Base-by-base conservation (phyloP, 1,140 invertebrate genomes). In the Akabosia matsudoensis region DNA sequence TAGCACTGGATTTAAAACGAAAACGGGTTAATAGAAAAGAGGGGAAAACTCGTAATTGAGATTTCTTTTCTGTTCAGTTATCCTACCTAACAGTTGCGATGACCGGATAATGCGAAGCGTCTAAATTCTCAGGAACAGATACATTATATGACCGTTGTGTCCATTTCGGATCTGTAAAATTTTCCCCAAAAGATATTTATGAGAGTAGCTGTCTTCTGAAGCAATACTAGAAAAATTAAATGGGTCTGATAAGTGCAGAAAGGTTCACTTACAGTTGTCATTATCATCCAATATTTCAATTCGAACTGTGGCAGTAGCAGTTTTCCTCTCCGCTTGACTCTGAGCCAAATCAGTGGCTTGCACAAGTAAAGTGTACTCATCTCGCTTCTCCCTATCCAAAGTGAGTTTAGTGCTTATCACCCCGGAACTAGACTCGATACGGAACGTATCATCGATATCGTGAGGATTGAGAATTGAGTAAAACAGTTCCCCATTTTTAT, bases 141-240 rank as follows among this genome's bases (percentile, higher is more conserved):
- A 96, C 92, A 0, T 91, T 91, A 83, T 98, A 97, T 0, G 93
- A 93, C 34, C 92, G 88, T 83, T 97, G 92, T 26, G 91, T 91
- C 84, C 98, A 98, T 85, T 97, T 94, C 0, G 97, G 97, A 67
- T 67, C 61, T 67, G 28, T 4, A 7, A 61, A 14, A 14, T 13
- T 61, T 14, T 13, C 22, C 7, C 54, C 61, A 67, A 30, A 7
- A 30, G 4, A 67, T 31, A 67, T 10, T 67, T 67, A 67, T 16
- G 13, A 16, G 13, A 2, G 4, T 7, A 67, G 28, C 30, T 22
- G 24, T 30, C 28, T 56, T 56, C 14, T 56, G 7, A 56, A 56
- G 3, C n/a, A 56, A 67, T 31, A 14, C 54, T 14, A 61, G 26
- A n/a, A 30, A 31, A 67, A 30, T 67, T 28, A 67, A 7, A 67